These are phyloP conservation scores for Spheniscus humboldti DNA, from an alignment of 2,797 vertebrate genomes.

Conservation along the genomic window DNA sequence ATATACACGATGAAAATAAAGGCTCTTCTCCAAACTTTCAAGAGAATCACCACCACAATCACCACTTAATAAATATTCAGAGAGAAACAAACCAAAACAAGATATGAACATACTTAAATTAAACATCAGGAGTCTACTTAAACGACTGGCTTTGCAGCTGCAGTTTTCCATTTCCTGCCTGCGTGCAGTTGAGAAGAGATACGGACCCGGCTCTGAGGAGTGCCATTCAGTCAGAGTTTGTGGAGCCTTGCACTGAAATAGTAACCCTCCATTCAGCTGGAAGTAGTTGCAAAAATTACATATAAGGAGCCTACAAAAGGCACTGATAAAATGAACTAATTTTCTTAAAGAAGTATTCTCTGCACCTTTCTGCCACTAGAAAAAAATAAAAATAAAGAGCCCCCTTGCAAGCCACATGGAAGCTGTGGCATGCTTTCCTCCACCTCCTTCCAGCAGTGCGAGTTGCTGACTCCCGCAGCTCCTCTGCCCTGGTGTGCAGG, in stretches of 20 bases:
- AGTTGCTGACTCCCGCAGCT: background rate
- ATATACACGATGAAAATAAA: background rate
- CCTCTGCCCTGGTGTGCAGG: background rate
- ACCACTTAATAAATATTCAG: constrained; percentile 8
- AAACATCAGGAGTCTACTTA: background rate
- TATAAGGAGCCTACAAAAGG: background rate
- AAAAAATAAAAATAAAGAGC: background rate
- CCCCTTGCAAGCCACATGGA: background rate
- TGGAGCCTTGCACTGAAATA: background rate
- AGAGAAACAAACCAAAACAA: background rate
- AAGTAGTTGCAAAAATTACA: background rate
- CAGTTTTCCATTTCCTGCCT: background rate
- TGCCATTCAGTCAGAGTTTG: background rate
- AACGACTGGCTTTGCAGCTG: background rate
- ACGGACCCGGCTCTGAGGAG: background rate
- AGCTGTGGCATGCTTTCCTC: background rate
- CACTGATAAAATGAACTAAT: background rate
- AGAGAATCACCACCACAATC: background rate
- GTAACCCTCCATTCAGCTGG: background rate
- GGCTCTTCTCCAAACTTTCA: background rate
- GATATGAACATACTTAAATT: background rate
- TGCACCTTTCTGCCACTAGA: background rate
- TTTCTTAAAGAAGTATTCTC: background rate
- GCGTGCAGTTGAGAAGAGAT: background rate
- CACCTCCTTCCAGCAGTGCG: fast-evolving